phyloP scores from a whole-genome alignment of 23 tunicate species.

The Ascidia mentula region DNA sequence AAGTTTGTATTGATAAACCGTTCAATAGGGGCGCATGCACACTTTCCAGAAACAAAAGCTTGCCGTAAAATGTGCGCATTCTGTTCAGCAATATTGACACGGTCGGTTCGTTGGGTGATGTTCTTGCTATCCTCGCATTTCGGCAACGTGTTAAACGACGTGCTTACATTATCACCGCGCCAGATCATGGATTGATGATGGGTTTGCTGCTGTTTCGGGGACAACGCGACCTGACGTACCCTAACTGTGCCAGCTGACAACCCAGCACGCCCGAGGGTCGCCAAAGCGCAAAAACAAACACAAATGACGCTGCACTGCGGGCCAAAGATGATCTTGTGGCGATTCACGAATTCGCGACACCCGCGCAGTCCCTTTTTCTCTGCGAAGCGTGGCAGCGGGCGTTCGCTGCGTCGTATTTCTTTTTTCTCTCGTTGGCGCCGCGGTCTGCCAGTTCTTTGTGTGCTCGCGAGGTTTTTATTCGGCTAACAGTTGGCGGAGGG shows the following conservation, averaged over 20 bases:
- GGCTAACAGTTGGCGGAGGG: neutral
- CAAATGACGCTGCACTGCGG: constrained; percentile 18
- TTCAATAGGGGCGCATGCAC: too few species aligned
- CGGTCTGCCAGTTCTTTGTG: neutral
- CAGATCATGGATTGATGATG: constrained; percentile 2
- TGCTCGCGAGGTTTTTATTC: neutral
- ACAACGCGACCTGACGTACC: neutral
- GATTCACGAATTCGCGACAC: neutral
- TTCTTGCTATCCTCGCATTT: too few species aligned
- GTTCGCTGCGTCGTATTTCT: neutral
- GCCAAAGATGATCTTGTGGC: neutral
- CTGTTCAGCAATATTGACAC: too few species aligned
- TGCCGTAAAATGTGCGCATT: too few species aligned
- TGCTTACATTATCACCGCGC: neutral
- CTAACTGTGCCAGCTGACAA: constrained; percentile 13
- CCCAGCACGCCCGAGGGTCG: neutral
- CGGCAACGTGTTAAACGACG: neutral
- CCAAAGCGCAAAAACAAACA: constrained; percentile 33
- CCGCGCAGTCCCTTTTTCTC: neutral
- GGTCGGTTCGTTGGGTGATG: too few species aligned
- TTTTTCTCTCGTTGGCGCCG: neutral
- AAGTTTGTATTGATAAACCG: too few species aligned
- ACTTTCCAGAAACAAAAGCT: too few species aligned
- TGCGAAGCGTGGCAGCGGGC: neutral
- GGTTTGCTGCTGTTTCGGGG: constrained; percentile 8